Evolutionary conservation across 1,140 invertebrate genomes (phyloP), one percentile per base, ranked within the genome.

Genomic region (Zaprionus taronus): DNA sequence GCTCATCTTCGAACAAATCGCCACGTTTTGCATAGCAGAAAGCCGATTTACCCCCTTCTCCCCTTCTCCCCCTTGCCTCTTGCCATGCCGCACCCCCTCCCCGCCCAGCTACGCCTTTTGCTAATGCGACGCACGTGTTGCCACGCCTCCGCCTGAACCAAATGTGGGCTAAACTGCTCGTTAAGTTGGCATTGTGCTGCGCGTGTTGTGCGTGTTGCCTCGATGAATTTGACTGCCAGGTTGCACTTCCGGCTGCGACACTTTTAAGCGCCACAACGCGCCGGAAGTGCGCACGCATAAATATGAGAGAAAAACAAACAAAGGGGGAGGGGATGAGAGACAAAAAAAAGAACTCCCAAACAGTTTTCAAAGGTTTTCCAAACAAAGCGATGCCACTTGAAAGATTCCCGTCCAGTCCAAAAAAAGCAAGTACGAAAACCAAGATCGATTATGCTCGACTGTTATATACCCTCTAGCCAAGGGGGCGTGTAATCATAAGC

Each of bases 201-300:
- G n/a, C 41, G 3, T 47, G 15, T 41, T 47, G 47, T 51, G 20
- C 47, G 47, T 51, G 41, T 55, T 47, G 56, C 63, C 79, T 82
- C 55, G 80, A 66, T 63, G 36, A 66, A 72, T 84, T 56, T 53
- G 84, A 90, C 84, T 67, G 85, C 85, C 85, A 90, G 81, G 79
- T 85, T 90, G 82, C 85, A 90, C 73, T 90, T 90, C 85, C 85
- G 85, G 79, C 68, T 90, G 79, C 74, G 81, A 90, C 81, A 85
- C 69, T 80, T 81, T 76, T 72, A 76, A 77, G 81, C 81, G 76
- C 82, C 79, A 90, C 73, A 70, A 55, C 49, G 55, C 68, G 57
- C 86, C 81, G 85, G 85, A 89, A 72, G 79, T 71, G 72, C 78
- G 79, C 55, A 77, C 75, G 57, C 74, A 72, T 57, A 72, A 66